Evolutionary conservation across 1,140 invertebrate genomes (phyloP), one percentile per base, ranked within the genome.

Genomic region (Caenorhabditis latens): DNA sequence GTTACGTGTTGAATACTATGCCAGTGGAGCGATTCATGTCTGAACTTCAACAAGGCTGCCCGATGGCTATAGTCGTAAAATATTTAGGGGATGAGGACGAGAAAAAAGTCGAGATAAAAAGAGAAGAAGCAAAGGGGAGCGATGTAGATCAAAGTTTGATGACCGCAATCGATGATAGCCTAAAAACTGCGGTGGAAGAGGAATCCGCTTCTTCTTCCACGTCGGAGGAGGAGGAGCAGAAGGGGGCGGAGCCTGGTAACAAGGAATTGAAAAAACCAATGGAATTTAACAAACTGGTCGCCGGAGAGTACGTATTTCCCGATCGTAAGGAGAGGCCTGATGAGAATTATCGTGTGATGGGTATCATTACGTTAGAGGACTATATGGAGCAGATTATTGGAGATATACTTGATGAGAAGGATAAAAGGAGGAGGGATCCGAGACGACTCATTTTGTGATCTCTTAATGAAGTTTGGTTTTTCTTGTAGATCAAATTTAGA

Each of bases 321-420:
- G 32, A 32, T 2, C 32, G 0, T 32, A 32, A 32, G 2, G 32
- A 32, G 32, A 32, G 32, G 32, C 32, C 32, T 32, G 32, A 9
- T 8, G 71, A 79, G 21, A 50, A 6, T 9, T 79, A 79, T 79
- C 9, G 24, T 21, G 71, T 79, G n/a, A 50, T 48, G 4, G 71
- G 71, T 4, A 79, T 79, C 46, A 24, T 79, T n/a, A 79, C 71
- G 13, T 11, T 79, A 19, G 71, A 79, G 46, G 71, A 79, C 11
- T 79, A 53, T 50, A 79, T 79, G n/a, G 71, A 79, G 21, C 46
- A 79, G 14, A 53, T 79, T 48, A 24, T 79, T 79, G 71, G 71
- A 24, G 71, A 79, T 2, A 79, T 79, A 11, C 24, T 43, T 4
- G 71, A 79, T 50, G 71, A 79, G 46, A 79, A 79, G 46, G 71